phyloP scores from a whole-genome alignment of 2,797 vertebrate species.

The Psittacula echo region DNA sequence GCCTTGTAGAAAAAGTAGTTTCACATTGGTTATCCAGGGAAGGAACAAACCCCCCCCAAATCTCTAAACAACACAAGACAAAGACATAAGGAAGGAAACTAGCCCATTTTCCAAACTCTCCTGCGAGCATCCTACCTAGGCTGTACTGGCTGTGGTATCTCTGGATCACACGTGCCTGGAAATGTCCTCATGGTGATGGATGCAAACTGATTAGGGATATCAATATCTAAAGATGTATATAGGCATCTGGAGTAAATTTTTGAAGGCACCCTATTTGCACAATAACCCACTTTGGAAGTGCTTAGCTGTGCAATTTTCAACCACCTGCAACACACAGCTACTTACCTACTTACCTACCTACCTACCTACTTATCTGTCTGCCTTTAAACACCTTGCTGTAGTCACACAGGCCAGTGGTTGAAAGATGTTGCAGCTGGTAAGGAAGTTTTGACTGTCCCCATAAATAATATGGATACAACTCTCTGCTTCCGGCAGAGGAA shows the following conservation, averaged over 20 bases:
- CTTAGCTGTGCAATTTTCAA: neutral
- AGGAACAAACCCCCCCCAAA: neutral
- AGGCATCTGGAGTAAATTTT: neutral
- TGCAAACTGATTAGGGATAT: neutral
- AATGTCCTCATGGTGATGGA: neutral
- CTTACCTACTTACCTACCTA: no score
- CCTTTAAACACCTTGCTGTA: neutral
- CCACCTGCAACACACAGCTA: neutral
- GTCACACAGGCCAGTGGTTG: neutral
- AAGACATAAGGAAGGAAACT: neutral
- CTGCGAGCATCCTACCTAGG: neutral
- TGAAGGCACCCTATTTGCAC: neutral
- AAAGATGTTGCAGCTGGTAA: neutral
- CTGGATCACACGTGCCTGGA: neutral
- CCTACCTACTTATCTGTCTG: neutral
- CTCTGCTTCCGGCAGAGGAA: neutral
- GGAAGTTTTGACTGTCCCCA: neutral
- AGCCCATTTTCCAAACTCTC: neutral
- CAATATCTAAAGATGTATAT: neutral
- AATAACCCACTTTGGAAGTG: neutral
- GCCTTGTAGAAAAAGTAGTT: neutral
- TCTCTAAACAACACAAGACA: neutral
- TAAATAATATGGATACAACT: neutral
- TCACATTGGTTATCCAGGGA: neutral
- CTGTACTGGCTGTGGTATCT: neutral